Evolutionary conservation across 1,140 invertebrate genomes (phyloP).

Genomic region (Neotoxoptera formosana): DNA sequence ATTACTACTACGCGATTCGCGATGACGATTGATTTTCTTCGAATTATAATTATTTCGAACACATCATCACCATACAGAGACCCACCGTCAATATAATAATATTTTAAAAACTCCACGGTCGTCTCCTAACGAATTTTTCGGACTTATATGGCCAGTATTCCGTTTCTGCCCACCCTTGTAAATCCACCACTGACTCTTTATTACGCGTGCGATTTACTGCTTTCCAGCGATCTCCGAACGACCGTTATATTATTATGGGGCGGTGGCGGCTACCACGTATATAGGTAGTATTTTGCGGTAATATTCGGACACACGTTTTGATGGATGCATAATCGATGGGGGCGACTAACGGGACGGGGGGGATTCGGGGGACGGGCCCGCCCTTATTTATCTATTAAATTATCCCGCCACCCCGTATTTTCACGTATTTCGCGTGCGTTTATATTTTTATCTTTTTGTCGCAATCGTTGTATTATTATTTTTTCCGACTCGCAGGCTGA

Average conservation of each 20-base stretch:
- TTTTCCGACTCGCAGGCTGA: background rate
- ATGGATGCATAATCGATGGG: slow-evolving; percentile 46
- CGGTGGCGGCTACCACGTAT: background rate
- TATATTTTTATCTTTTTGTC: slow-evolving; percentile 13
- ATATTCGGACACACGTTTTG: background rate
- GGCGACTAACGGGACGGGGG: background rate
- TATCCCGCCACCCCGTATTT: background rate
- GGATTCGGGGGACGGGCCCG: background rate
- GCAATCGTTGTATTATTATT: background rate
- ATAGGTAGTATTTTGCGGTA: background rate
- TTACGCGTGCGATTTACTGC: background rate
- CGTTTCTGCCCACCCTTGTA: background rate
- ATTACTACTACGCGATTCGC: background rate
- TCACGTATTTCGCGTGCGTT: background rate
- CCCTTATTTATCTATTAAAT: slow-evolving; percentile 18
- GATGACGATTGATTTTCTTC: background rate
- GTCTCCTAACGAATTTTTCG: background rate
- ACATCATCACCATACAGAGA: background rate
- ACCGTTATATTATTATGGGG: background rate
- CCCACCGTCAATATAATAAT: background rate
- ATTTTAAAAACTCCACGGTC: background rate
- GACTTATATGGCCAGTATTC: background rate
- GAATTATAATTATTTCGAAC: background rate
- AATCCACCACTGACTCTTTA: background rate
- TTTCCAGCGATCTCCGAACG: background rate